Base-by-base conservation (phyloP, 1,140 invertebrate species). In the Orius insidiosus region DNA sequence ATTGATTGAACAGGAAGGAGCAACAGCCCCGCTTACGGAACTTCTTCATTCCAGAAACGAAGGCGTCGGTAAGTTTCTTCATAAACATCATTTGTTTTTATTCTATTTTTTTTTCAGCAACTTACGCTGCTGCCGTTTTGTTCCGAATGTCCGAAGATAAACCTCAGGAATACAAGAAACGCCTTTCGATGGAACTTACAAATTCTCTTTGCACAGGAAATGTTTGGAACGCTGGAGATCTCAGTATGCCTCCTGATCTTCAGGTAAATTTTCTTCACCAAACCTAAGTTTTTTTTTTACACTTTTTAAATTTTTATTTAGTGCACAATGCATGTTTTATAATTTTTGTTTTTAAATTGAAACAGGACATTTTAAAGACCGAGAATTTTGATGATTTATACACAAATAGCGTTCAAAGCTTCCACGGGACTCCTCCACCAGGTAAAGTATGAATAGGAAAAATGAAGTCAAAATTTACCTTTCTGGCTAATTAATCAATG, bases 91-190 rank as follows among this genome's bases (percentile, higher is more conserved):
- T n/a, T 4, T 24, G 3, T 24, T 7, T 4, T 7, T 24, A 24
- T 4, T 24, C 24, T n/a, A 24, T n/a, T n/a, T 24, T 24, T 7
- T 45, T 16, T 54, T 70, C 81, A 61, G 92, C 90, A n/a, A 97
- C 92, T 0, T 97, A 96, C 60, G 93, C 92, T 10, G 93, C 93
- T 3, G 92, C 92, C 7, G 89, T 97, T 14, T 68, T 97, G 36
- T 97, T 95, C 73, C 79, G 90, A 46, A 96, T 97, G 90, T 93
- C 88, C 37, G 92, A 96, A 62, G 92, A 96, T 59, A 97, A 97
- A 64, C 88, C 92, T 8, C 86, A 93, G 59, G 93, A 98, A 59
- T 97, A 96, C 62, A 95, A 94, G 65, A 97, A 97, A 65, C 70
- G 93, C 51, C 71, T 98, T 5, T 93, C 87, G 16, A 87, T 95